Percentiles rank a stretch among this genome's conserved stretches.
These are phyloP conservation scores for Chloroclysta siterata DNA, from an alignment of 2,888 invertebrate species.

Conservation along the genomic window DNA sequence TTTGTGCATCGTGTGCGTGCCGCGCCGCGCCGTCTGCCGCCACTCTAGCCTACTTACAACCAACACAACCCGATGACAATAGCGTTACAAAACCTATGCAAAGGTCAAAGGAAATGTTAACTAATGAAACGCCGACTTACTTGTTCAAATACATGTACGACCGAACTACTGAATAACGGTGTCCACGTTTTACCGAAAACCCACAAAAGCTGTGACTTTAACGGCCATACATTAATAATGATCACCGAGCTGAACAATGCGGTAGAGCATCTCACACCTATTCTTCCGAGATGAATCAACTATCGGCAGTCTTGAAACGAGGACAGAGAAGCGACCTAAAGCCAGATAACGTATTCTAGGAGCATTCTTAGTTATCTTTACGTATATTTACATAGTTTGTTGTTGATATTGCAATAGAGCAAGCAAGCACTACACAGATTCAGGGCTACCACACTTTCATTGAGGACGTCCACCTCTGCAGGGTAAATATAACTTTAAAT, in stretches of 20 bases:
- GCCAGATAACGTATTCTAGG: constrained; percentile 72
- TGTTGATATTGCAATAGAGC: constrained; percentile 52
- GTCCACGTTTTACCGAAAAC: constrained; percentile 27
- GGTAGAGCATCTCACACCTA: constrained; percentile 23
- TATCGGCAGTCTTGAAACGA: constrained; percentile 57
- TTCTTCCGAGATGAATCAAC: constrained; percentile 49
- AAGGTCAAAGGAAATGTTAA: constrained; percentile 19
- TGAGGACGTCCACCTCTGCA: constrained; percentile 46
- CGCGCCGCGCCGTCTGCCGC: constrained; percentile 75
- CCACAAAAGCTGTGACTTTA: constrained; percentile 27
- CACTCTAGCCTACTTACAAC: constrained; percentile 61
- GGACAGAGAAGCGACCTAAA: constrained; percentile 75
- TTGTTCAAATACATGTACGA: constrained; percentile 40
- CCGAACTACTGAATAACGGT: constrained; percentile 27
- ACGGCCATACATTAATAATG: constrained; percentile 31
- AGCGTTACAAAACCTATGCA: constrained; percentile 26
- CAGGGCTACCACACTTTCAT: constrained; percentile 45
- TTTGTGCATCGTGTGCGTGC: constrained; percentile 57
- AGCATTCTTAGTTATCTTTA: constrained; percentile 62
- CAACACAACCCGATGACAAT: constrained; percentile 41
- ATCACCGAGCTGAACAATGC: constrained; percentile 24
- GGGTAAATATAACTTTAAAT: constrained; percentile 51
- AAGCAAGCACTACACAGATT: constrained; percentile 48
- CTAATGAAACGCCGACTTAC: constrained; percentile 25
- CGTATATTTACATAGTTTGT: constrained; percentile 58